Conservation (phyloP, 2,113 vertebrate species). For the Cnemophilus loriae region DNA sequence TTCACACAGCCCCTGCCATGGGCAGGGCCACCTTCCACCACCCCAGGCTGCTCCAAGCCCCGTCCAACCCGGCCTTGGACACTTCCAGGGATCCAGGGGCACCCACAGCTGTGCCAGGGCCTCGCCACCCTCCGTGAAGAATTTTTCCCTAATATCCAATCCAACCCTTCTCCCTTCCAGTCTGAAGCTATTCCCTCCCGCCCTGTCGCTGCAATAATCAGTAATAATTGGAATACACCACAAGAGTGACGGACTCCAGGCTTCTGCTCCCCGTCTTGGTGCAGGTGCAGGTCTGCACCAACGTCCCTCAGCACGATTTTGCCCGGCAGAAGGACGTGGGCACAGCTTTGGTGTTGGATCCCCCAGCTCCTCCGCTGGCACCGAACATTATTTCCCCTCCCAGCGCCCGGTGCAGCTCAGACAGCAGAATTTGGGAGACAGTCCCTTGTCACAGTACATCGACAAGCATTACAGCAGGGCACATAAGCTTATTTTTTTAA, state of each 20-base stretch:
- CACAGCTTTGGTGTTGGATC: not conserved
- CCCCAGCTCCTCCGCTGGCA: not conserved
- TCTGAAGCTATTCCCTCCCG: not conserved
- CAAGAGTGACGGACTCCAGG: not conserved
- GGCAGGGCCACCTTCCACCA: accelerated
- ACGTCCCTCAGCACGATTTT: not conserved
- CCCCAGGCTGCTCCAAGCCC: not conserved
- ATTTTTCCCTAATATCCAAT: not conserved
- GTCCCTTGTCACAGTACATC: not conserved
- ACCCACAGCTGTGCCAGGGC: not conserved
- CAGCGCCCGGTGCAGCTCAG: accelerated
- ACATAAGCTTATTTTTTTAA: not conserved
- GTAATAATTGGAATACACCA: not conserved
- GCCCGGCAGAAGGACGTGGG: accelerated
- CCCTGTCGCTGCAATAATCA: not conserved
- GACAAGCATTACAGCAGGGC: not conserved
- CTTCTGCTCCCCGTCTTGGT: not conserved
- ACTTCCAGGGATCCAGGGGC: not conserved
- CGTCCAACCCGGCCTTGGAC: not conserved
- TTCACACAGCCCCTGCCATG: not conserved
- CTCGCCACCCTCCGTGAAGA: no score
- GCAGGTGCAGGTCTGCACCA: not conserved
- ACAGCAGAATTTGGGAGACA: not conserved
- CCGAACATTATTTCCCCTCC: not conserved
- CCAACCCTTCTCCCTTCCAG: not conserved